Base-by-base conservation (phyloP, 2,888 invertebrate genomes). In the Sicus ferrugineus region DNA sequence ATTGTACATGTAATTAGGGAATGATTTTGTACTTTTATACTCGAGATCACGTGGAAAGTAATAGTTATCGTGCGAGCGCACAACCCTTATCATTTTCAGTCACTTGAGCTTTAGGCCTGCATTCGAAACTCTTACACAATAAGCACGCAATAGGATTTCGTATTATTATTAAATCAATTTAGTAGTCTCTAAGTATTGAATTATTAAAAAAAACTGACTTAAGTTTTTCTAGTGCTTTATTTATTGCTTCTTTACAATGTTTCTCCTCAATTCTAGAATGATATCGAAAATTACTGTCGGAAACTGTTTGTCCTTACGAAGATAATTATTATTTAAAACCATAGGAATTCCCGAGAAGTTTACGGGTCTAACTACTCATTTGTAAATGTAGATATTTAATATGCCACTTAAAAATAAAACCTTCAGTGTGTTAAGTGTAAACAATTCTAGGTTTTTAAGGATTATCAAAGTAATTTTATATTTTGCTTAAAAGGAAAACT, bases 31-130 rank as follows among this genome's bases (percentile, higher is more conserved):
- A 69, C 70, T 73, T 71, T 69, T 72, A 73, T 68, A 73, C 73
- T 70, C 52, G 62, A 66, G 38, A 28, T n/a, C 11, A 62, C n/a
- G n/a, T 28, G 23, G 19, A 65, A 65, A 64, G 3, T 26, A n/a
- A n/a, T n/a, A n/a, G n/a, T n/a, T n/a, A n/a, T n/a, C n/a, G n/a
- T n/a, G n/a, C 23, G 65, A 70, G 69, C 28, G 38, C 31, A 71
- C 54, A 34, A n/a, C 11, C n/a, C n/a, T n/a, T 62, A 68, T 59
- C 61, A 67, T 74, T 80, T 83, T 83, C 83, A 79, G 77, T 83
- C 79, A 77, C 83, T 83, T 81, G 83, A 83, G 83, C 83, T 77
- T 81, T 81, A 80, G 82, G 73, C 50, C 67, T 73, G 75, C 52
- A 74, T 64, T 68, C 19, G 3, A 26, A 16, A 23, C 7, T 19